Percentiles rank a stretch among this genome's conserved stretches.
phyloP scores from a whole-genome alignment of 2,888 invertebrate species.

The Notocelia uddmanniana region DNA sequence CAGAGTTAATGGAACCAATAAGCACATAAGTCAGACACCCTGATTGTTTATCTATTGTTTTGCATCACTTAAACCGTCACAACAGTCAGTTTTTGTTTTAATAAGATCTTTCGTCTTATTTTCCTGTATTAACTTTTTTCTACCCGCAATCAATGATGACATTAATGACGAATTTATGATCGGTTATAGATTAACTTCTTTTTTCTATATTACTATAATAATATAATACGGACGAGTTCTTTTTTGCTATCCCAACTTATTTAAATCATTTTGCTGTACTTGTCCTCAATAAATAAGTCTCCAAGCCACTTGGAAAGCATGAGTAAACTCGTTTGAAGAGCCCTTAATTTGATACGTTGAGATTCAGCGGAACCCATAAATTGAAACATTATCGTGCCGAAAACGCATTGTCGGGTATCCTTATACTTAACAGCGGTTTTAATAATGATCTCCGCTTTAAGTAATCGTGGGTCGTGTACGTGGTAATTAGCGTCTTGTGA shows the following conservation, averaged over 20 bases:
- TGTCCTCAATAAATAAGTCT: constrained; percentile 17
- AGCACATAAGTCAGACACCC: not conserved
- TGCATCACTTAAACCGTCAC: not conserved
- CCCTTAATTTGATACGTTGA: constrained; percentile 30
- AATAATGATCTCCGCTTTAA: constrained; percentile 51
- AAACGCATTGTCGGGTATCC: constrained; percentile 33
- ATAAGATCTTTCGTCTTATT: not conserved
- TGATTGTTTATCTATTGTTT: constrained; percentile 6
- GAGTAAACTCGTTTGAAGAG: constrained; percentile 29
- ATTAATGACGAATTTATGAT: too few species aligned
- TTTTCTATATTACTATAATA: too few species aligned
- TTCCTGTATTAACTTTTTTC: not conserved
- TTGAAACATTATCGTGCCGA: constrained; percentile 23
- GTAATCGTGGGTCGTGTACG: constrained; percentile 46
- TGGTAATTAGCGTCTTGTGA: constrained; percentile 46
- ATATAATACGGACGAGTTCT: too few species aligned
- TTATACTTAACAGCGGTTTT: constrained; percentile 40
- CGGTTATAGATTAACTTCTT: too few species aligned
- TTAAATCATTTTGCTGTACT: not conserved
- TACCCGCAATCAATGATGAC: not conserved
- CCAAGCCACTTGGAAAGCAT: constrained; percentile 18
- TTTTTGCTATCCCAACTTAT: not conserved
- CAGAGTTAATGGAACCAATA: constrained; percentile 5
- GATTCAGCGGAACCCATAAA: constrained; percentile 33
- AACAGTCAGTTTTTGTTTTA: not conserved